Percentiles rank a stretch among this genome's conserved stretches.
Evolutionary conservation across 2,888 invertebrate species (phyloP).

Genomic region (Asteroscopus sphinx): DNA sequence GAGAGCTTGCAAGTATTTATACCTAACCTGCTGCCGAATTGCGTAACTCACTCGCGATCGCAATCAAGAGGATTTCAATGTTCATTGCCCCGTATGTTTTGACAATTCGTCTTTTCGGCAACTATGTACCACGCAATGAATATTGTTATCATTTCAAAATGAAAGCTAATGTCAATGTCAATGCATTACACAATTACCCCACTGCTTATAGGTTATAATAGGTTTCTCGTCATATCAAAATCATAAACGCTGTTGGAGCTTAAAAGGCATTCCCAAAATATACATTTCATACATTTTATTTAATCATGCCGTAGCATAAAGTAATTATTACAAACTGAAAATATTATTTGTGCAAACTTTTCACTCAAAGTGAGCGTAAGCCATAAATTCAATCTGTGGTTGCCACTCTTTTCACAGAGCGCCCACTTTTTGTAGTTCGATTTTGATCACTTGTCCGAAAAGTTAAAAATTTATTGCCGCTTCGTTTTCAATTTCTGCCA

Average conservation of each 20-base stretch:
- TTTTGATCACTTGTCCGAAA: constrained; percentile 86
- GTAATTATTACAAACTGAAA: constrained; percentile 63
- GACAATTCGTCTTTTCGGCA: too few relatives aligned
- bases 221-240: too few relatives aligned
- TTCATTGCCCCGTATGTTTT: too few relatives aligned
- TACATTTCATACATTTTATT: constrained; percentile 32
- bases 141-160: too few relatives aligned
- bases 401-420: constrained; percentile 75
- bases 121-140: too few relatives aligned
- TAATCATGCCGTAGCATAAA: constrained; percentile 37
- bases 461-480: constrained; percentile 85
- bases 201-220: too few relatives aligned
- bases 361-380: constrained; percentile 72
- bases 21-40: too few relatives aligned
- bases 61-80: too few relatives aligned
- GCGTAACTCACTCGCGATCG: too few relatives aligned
- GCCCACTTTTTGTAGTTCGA: constrained; percentile 83
- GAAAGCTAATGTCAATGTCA: too few relatives aligned
- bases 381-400: constrained; percentile 86
- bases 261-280: constrained; percentile 27
- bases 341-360: constrained; percentile 74
- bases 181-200: too few relatives aligned
- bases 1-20: too few relatives aligned
- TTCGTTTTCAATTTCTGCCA: constrained; percentile 80
- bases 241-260: constrained; percentile 9